phyloP scores from a whole-genome alignment of 2,797 vertebrate genomes.

The Darevskia mixta region DNA sequence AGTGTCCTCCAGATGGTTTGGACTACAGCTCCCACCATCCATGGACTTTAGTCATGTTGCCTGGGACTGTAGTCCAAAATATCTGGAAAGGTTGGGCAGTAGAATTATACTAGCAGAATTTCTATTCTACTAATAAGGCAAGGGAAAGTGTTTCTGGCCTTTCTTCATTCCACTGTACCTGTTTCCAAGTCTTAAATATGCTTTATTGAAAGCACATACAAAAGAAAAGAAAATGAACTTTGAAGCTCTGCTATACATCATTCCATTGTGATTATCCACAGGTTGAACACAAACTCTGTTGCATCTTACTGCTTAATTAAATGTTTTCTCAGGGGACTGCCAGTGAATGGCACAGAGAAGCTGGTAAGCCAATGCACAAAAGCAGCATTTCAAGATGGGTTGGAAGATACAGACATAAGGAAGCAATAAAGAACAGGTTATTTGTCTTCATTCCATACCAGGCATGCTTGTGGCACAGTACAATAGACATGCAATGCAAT shows the following conservation, averaged over 20 bases:
- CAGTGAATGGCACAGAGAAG: not conserved
- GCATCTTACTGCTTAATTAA: constrained; percentile 31
- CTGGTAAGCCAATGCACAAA: not conserved
- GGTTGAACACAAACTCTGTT: not conserved
- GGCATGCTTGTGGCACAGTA: not conserved
- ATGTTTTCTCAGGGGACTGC: not conserved
- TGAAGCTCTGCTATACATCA: not conserved
- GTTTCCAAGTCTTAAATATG: not conserved
- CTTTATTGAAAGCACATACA: not conserved
- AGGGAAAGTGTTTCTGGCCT: constrained; percentile 2
- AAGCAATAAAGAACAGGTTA: not conserved
- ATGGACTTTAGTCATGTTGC: too few species aligned
- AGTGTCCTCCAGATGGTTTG: too few species aligned
- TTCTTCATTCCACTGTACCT: not conserved
- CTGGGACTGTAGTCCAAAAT: too few species aligned
- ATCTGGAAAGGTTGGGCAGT: too few species aligned
- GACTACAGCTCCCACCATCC: too few species aligned
- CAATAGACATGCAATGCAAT: not conserved
- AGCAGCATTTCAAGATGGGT: not conserved
- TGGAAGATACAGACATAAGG: not conserved
- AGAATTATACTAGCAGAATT: too few species aligned
- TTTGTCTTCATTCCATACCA: not conserved
- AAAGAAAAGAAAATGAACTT: not conserved
- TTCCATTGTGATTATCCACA: not conserved
- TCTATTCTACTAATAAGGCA: too few species aligned